These are phyloP conservation scores for Diceros bicornis DNA, from an alignment of 2,797 vertebrate species.

Conservation along the genomic window DNA sequence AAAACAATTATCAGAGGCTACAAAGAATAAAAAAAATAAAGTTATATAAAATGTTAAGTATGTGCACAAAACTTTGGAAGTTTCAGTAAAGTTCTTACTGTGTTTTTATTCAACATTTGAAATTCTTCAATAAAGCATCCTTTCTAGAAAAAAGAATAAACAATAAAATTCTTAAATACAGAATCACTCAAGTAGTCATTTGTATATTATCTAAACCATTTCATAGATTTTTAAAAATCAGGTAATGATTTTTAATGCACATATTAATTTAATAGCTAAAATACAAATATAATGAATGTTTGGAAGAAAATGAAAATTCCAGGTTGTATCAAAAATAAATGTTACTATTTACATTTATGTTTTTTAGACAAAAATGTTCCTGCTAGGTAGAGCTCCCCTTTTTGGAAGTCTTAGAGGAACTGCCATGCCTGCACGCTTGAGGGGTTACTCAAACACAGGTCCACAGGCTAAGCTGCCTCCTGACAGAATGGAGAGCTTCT, in stretches of 20 bases:
- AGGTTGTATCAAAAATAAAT: constrained; percentile 4
- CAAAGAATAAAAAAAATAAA: constrained; percentile 17
- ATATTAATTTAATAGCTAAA: constrained; percentile 32
- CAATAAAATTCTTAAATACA: constrained; percentile 65
- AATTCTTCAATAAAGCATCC: constrained; percentile 83
- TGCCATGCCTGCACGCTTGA: background rate
- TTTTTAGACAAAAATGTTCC: constrained; percentile 13
- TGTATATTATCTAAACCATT: constrained; percentile 19
- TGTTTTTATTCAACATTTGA: constrained; percentile 73
- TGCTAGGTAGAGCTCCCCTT: background rate
- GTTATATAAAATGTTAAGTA: background rate
- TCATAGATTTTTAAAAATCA: background rate
- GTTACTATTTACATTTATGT: background rate
- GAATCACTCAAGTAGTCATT: constrained; percentile 3
- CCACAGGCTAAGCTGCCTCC: background rate
- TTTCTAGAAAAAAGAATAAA: constrained; percentile 82
- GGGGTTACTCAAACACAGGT: background rate
- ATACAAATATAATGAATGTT: constrained; percentile 53
- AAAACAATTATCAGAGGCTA: background rate
- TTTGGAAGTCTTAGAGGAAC: background rate
- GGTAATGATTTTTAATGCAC: constrained; percentile 40
- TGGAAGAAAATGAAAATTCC: constrained; percentile 51
- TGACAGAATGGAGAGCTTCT: background rate
- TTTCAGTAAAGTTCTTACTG: constrained; percentile 80
- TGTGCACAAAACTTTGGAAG: constrained; percentile 40